These are phyloP conservation scores for Ariopsis seemanni DNA, from an alignment of 2,113 vertebrate species.

Conservation along the genomic window DNA sequence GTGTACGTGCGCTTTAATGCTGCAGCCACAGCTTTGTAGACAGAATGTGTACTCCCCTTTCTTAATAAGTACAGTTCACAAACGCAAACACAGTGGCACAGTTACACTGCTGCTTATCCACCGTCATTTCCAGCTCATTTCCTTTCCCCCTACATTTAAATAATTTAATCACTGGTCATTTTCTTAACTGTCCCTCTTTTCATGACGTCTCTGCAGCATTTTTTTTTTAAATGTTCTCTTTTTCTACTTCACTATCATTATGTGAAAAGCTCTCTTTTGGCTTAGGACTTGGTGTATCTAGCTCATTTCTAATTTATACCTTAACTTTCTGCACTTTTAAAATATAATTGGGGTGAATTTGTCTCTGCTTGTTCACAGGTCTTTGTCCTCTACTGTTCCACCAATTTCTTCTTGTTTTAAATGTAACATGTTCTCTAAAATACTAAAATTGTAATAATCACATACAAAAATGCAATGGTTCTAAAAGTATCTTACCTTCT, in stretches of 20 bases:
- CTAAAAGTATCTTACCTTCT: conserved; percentile 36
- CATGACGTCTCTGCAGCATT: conserved; percentile 17
- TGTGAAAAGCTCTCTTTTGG: background rate
- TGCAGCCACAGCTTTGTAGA: background rate
- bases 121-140: conserved; percentile 34
- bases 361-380: background rate
- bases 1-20: background rate
- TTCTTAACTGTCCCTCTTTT: conserved; percentile 11
- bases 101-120: background rate
- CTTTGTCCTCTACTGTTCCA: background rate
- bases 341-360: background rate
- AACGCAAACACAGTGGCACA: conserved; percentile 13
- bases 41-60: background rate
- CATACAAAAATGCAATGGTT: background rate
- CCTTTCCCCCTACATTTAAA: conserved; percentile 19
- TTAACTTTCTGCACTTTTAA: background rate
- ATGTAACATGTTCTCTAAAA: background rate
- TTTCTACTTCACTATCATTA: background rate
- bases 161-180: conserved; percentile 33
- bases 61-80: conserved; percentile 14
- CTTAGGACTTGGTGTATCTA: background rate
- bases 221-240: background rate
- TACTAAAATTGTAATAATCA: background rate
- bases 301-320: background rate
- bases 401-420: background rate